phyloP scores from a whole-genome alignment of 2,888 invertebrate species.

The Linnaemya tessellans region DNA sequence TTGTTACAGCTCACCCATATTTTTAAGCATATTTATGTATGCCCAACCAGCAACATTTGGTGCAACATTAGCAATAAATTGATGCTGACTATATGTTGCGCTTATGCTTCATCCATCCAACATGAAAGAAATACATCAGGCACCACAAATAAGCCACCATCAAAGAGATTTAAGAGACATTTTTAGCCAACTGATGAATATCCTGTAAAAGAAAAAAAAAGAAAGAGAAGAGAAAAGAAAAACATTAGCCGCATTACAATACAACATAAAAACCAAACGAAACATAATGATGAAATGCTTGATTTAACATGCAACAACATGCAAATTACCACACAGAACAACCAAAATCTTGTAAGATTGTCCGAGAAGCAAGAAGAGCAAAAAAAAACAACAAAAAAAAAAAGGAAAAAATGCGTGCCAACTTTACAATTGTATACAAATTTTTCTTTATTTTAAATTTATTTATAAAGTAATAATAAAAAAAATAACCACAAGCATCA shows the following conservation, averaged over 20 bases:
- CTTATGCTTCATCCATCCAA: conserved; percentile 9
- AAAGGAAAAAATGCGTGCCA: conserved; percentile 68
- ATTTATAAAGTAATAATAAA: conserved; percentile 48
- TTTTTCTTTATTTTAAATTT: conserved; percentile 66
- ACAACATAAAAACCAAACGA: conserved; percentile 49
- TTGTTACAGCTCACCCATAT: background rate
- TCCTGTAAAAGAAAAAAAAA: conserved; percentile 42
- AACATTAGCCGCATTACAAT: conserved; percentile 15
- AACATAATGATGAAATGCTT: conserved; percentile 77
- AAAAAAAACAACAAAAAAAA: background rate
- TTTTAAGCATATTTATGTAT: conserved; percentile 6
- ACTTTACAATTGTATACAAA: conserved; percentile 71
- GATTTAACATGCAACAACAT: conserved; percentile 73
- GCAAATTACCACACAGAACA: conserved; percentile 72
- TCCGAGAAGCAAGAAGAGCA: background rate
- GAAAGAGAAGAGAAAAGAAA: conserved; percentile 12
- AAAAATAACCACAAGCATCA: background rate
- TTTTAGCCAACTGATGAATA: conserved; percentile 68
- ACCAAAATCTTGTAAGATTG: conserved; percentile 53
- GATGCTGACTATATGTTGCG: conserved; percentile 19
- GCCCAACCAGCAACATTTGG: conserved; percentile 27
- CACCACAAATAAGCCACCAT: conserved; percentile 39
- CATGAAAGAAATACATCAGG: background rate
- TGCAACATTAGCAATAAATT: conserved; percentile 69
- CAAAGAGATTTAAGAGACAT: conserved; percentile 68